A percentile compares a stretch with the other conserved stretches of the same genome.
phyloP scores from a whole-genome alignment of 2,797 vertebrate genomes.

The Manis pentadactyla region DNA sequence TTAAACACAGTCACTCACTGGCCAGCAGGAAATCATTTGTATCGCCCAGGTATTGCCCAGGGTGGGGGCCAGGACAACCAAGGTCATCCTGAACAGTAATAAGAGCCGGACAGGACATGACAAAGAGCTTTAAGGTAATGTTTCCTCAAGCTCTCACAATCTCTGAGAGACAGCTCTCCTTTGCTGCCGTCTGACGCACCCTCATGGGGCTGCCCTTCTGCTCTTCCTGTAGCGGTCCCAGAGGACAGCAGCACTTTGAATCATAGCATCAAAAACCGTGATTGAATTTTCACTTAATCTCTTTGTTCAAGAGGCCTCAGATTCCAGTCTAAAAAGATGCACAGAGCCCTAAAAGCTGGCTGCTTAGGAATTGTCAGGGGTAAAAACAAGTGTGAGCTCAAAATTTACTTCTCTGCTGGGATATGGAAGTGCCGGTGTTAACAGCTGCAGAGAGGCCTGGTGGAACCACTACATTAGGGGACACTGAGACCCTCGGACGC shows the following conservation, averaged over 20 bases:
- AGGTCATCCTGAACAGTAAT: not conserved
- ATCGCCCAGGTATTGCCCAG: not conserved
- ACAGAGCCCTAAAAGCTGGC: not conserved
- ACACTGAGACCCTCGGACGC: not conserved
- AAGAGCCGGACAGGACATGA: not conserved
- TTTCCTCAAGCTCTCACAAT: not conserved
- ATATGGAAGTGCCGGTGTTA: not conserved
- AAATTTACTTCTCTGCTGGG: not conserved
- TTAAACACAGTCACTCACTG: not conserved
- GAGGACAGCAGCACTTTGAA: not conserved
- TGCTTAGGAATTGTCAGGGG: not conserved
- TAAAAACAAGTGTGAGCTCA: not conserved
- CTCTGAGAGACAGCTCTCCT: not conserved
- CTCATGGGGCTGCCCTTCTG: not conserved
- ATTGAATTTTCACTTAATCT: not conserved
- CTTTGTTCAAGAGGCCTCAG: not conserved
- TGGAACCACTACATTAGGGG: not conserved
- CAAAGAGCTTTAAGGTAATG: not conserved
- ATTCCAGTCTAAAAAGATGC: not conserved
- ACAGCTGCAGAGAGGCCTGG: not conserved
- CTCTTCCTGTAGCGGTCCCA: not conserved
- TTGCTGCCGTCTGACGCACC: not conserved
- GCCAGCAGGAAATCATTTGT: constrained; percentile 30
- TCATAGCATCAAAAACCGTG: not conserved
- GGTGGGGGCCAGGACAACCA: not conserved